Evolutionary conservation across 1,140 invertebrate species (phyloP), one percentile per base, ranked within the genome.

Genomic region (Aricia agestis): DNA sequence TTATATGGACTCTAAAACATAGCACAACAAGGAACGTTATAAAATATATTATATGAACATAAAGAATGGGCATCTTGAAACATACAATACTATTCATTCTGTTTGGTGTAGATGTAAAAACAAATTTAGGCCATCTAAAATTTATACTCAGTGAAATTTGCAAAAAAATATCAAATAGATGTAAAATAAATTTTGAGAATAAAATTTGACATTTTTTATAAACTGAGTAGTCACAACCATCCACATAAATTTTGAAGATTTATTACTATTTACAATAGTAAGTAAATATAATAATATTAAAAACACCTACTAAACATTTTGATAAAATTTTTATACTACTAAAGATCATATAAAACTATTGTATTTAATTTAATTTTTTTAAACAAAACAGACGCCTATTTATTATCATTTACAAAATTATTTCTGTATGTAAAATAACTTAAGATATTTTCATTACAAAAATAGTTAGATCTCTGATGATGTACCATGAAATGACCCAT

Each of bases 301-400:
- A 25, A 63, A 63, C 59, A 63, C 18, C 11, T 19, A 63, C 36
- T 36, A 36, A 36, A 36, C 36, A 63, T 63, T 59, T 52, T 52
- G 45, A 52, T 52, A 42, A 42, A 25, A 13, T 52, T 52, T 15
- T 52, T 63, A 25, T 63, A 63, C 59, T 63, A 63, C 19, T 63
- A 19, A 63, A 63, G 17, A 63, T 63, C 18, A 25, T 63, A 63
- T 19, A 63, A 63, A 63, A 63, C 59, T 63, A 63, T 63, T 63
- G 10, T 63, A 19, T 19, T 25, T 11, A 19, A 18, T 17, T 17
- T 9, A 18, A 18, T 17, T 10, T 19, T 63, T 63, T 63, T 63
- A 31, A 63, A 63, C 11, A 19, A 25, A 63, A 19, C 18, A 19
- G n/a, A 63, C 19, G 25, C 4, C 3, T n/a, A 6, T 13, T 9